phyloP scores from a whole-genome alignment of 2,113 vertebrate species.

The Nycticorax nycticorax region DNA sequence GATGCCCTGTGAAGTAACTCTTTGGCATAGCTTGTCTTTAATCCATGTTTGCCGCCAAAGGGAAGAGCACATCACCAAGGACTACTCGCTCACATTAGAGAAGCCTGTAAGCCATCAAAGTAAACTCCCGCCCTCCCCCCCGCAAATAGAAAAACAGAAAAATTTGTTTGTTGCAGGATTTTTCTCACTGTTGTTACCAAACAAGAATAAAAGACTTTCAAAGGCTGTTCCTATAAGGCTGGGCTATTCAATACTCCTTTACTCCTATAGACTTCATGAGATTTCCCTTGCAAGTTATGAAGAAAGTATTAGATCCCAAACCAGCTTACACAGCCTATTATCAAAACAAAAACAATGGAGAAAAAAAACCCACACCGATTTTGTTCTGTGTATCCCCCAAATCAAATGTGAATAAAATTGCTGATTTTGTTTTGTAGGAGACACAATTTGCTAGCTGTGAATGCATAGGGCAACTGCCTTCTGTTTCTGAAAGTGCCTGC shows the following conservation, averaged over 20 bases:
- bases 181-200: background rate
- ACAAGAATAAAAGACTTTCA: background rate
- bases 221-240: background rate
- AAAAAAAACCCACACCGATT: background rate
- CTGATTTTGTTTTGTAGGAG: background rate
- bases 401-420: background rate
- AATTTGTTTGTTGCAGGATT: background rate
- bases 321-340: background rate
- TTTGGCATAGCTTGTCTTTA: background rate
- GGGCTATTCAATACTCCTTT: background rate
- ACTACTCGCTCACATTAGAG: background rate
- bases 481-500: background rate
- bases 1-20: background rate
- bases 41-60: background rate
- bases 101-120: background rate
- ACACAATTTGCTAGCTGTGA: background rate
- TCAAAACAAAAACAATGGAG: background rate
- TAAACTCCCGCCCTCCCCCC: rapidly evolving
- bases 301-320: background rate
- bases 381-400: background rate
- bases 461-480: background rate
- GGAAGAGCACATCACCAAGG: background rate
- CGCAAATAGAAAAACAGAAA: background rate
- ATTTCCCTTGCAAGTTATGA: background rate
- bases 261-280: background rate